A percentile compares a stretch with the other conserved stretches of the same genome.
Conservation (phyloP, 2,797 vertebrate species). For the Tapirus indicus region DNA sequence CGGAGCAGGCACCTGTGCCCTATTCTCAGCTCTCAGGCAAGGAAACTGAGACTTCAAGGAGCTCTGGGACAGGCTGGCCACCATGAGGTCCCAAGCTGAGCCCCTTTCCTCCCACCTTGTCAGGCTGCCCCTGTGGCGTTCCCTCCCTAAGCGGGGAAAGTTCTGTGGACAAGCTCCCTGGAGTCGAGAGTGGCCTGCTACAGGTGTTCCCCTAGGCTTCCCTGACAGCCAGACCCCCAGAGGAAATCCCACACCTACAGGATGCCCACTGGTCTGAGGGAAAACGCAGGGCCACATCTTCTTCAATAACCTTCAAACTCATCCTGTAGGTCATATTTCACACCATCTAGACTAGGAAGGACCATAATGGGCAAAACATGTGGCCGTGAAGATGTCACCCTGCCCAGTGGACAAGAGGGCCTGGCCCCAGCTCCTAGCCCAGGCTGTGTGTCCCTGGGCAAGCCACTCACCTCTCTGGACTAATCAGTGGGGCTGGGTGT, state of each 20-base stretch:
- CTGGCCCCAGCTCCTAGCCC: rapidly evolving
- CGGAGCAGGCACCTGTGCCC: neutral
- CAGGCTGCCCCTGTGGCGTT: rapidly evolving
- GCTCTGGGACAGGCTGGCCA: neutral
- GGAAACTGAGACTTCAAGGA: neutral
- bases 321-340: rapidly evolving
- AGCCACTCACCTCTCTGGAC: neutral
- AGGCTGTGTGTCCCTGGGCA: neutral
- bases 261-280: rapidly evolving
- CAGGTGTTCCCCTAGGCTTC: neutral
- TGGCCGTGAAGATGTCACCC: neutral
- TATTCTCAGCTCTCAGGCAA: no score
- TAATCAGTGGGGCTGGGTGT: neutral
- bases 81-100: neutral
- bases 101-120: no score
- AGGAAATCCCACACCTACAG: neutral
- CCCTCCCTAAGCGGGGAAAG: no score
- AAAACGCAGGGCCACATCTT: no score
- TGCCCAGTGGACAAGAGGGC: neutral
- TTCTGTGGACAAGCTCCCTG: neutral
- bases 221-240: rapidly evolving
- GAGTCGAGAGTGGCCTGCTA: neutral
- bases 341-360: neutral
- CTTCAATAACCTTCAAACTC: no score
- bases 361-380: rapidly evolving